phyloP scores from a whole-genome alignment of 2,888 invertebrate species.

The Cerastoderma edule region DNA sequence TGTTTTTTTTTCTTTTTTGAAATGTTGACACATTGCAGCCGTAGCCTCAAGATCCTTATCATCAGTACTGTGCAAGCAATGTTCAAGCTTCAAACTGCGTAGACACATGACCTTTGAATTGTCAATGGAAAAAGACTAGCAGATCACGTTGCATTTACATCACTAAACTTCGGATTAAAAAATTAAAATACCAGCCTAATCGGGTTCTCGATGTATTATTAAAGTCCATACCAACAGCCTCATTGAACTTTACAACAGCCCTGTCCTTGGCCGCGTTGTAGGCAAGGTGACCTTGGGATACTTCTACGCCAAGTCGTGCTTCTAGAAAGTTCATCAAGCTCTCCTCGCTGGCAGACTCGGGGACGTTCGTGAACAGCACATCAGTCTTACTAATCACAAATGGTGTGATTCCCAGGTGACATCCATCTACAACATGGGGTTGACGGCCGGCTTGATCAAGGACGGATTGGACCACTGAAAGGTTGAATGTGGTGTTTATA shows the following conservation, averaged over 20 bases:
- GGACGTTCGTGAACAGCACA: conserved; percentile 31
- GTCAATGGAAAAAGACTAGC: too few relatives aligned
- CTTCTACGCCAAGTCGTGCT: conserved; percentile 6
- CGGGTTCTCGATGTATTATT: too few relatives aligned
- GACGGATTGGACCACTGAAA: conserved; percentile 29
- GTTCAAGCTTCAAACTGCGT: too few relatives aligned
- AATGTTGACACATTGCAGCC: too few relatives aligned
- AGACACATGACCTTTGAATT: too few relatives aligned
- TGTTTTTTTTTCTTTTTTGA: too few relatives aligned
- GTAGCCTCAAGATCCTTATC: too few relatives aligned
- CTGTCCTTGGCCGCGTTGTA: conserved; percentile 19
- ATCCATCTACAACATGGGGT: conserved; percentile 20
- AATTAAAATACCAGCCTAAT: too few relatives aligned
- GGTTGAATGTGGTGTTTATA: too few relatives aligned
- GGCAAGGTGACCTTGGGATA: not conserved
- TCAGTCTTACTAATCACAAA: conserved; percentile 41
- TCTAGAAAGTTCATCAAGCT: conserved; percentile 33
- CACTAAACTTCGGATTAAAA: too few relatives aligned
- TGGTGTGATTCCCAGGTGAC: conserved; percentile 15
- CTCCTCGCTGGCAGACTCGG: conserved; percentile 27
- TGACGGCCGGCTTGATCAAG: not conserved
- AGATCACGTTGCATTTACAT: too few relatives aligned
- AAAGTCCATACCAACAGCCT: conserved; percentile 22
- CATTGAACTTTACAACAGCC: conserved; percentile 18
- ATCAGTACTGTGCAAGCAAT: too few relatives aligned